Evolutionary conservation across 2,888 invertebrate genomes (phyloP).

Genomic region (Protophormia terraenovae): DNA sequence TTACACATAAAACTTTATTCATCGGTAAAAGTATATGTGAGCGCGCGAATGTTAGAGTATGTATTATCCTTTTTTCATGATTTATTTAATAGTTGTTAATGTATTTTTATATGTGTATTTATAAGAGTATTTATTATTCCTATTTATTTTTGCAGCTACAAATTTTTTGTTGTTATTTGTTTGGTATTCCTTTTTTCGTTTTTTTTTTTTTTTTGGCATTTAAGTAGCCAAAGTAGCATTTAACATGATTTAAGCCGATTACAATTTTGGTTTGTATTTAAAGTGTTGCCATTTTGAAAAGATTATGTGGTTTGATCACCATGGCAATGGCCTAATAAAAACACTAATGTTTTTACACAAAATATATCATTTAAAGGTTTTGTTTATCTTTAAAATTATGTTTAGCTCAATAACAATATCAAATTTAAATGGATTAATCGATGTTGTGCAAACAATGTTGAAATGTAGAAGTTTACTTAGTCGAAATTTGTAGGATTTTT

Average conservation of each 20-base stretch:
- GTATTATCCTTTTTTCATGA: slow-evolving; percentile 24
- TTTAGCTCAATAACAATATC: neutral
- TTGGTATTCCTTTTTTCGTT: neutral
- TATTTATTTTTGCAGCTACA: slow-evolving; percentile 3
- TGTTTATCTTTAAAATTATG: slow-evolving; percentile 6
- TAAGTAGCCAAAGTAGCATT: slow-evolving; percentile 53
- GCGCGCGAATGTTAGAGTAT: neutral
- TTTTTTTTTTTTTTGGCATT: slow-evolving; percentile 11
- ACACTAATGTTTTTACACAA: slow-evolving; percentile 26
- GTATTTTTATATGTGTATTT: neutral
- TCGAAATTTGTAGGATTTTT: too few relatives aligned
- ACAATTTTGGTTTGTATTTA: slow-evolving; percentile 47
- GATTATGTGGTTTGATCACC: slow-evolving; percentile 54
- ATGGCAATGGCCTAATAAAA: slow-evolving; percentile 7
- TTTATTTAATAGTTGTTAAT: slow-evolving; percentile 30
- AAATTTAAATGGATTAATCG: neutral
- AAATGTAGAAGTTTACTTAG: too few relatives aligned
- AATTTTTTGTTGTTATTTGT: neutral
- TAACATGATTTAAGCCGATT: slow-evolving; percentile 64
- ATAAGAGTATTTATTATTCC: neutral
- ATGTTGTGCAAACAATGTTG: neutral
- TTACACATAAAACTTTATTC: neutral
- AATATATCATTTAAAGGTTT: slow-evolving; percentile 30
- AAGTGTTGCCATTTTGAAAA: slow-evolving; percentile 36
- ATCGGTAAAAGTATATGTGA: neutral